A percentile compares a stretch with the other conserved stretches of the same genome.
Evolutionary conservation across 2,113 vertebrate species (phyloP).

Genomic region (Dipodomys spectabilis): DNA sequence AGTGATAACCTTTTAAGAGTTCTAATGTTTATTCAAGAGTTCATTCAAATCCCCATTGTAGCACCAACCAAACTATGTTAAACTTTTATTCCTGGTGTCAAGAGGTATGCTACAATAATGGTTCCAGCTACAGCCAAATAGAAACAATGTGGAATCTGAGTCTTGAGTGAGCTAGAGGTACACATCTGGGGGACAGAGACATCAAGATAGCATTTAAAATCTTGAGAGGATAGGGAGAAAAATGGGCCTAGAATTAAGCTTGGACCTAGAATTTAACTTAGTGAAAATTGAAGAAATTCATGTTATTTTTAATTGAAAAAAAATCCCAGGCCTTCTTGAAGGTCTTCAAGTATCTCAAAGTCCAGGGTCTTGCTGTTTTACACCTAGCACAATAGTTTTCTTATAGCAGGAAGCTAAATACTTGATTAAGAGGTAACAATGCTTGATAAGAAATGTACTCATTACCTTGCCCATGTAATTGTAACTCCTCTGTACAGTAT

Average conservation of each 20-base stretch:
- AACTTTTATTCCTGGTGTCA: background rate
- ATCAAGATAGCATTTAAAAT: background rate
- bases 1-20: background rate
- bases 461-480: too few relatives aligned
- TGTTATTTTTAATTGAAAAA: too few relatives aligned
- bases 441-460: too few relatives aligned
- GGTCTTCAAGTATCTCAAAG: background rate
- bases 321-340: background rate
- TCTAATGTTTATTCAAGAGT: background rate
- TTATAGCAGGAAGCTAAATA: conserved; percentile 28
- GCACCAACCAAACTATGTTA: background rate
- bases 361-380: background rate
- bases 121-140: too few relatives aligned
- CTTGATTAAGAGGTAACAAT: background rate
- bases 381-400: background rate
- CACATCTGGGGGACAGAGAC: background rate
- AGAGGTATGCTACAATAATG: background rate
- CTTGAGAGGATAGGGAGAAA: background rate
- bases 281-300: background rate
- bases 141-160: too few relatives aligned
- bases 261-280: background rate
- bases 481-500: too few relatives aligned
- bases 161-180: background rate
- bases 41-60: background rate
- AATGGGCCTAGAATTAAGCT: background rate